Evolutionary conservation across 2,888 invertebrate genomes (phyloP), one percentile per base, ranked within the genome.

Genomic region (Xylota segnis): DNA sequence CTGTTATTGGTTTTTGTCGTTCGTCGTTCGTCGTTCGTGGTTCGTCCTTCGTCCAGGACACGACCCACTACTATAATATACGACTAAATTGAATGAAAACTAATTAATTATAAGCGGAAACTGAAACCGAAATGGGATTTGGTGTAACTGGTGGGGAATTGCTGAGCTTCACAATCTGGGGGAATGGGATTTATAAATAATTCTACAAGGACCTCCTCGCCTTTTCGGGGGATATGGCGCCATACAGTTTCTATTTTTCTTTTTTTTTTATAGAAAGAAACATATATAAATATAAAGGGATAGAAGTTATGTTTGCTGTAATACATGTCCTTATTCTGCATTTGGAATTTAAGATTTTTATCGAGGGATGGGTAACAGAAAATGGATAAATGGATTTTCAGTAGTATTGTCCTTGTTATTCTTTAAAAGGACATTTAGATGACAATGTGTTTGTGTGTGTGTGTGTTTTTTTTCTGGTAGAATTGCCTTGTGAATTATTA

Each of bases 71-170:
- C 14, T 5, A 40, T 16, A 32, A 5, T 29, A 43, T 45, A 16
- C 66, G 27, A 71, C 77, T 66, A 66, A 83, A 72, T 77, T 77
- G 40, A 70, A 84, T 81, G 59, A 81, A 84, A 84, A 76, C 75
- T 81, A 84, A 84, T 84, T 84, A 81, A 84, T 75, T 84, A 75
- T 59, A 75, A 79, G 81, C 71, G 37, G 59, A 37, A 65, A 72
- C 50, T 66, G 52, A 63, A 78, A 56, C 50, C 32, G 27, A 52
- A 74, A 75, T 56, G 50, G 45, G 50, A 68, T 71, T 63, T 56
- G 18, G 12, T 56, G 45, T 59, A 74, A 66, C 40, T 78, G 40
- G 32, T 29, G 16, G 45, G 14, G 50, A 52, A 59, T 70, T 78
- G 70, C 65, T 75, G 71, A 81, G 83, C 63, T 81, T 68, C 59